phyloP scores from a whole-genome alignment of 2,113 vertebrate species.

The Ptilorrhoa leucosticta region DNA sequence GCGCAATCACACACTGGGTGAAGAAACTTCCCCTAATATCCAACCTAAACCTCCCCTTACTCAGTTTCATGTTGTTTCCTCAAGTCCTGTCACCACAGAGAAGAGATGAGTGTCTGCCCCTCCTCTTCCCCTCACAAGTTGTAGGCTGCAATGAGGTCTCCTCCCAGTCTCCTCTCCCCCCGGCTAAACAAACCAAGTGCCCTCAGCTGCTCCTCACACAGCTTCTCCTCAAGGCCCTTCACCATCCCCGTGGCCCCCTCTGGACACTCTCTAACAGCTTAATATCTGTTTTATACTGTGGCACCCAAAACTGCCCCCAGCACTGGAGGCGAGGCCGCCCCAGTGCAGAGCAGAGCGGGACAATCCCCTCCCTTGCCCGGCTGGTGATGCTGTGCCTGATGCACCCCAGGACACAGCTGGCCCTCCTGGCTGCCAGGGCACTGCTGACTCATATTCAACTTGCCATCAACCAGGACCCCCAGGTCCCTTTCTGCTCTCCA shows the following conservation, averaged over 20 bases:
- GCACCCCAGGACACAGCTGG: accelerated
- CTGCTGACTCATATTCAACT: background rate
- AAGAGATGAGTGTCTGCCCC: too few relatives aligned
- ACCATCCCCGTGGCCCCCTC: background rate
- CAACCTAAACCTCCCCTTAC: background rate
- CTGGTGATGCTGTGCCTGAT: accelerated
- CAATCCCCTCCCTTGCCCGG: accelerated
- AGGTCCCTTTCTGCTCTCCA: background rate
- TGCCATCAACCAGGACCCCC: accelerated
- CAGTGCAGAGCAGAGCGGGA: background rate
- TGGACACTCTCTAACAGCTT: background rate
- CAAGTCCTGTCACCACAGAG: too few relatives aligned
- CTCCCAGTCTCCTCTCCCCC: background rate
- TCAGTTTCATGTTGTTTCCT: background rate
- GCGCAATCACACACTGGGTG: background rate
- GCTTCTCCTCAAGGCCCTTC: background rate
- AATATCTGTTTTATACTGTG: background rate
- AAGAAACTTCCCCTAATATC: background rate
- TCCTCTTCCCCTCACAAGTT: background rate
- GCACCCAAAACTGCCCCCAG: background rate
- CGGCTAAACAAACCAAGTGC: background rate
- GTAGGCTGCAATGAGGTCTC: background rate
- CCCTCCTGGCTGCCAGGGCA: background rate
- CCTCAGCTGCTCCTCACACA: accelerated
- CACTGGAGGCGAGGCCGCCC: accelerated